phyloP scores from a whole-genome alignment of 2,113 vertebrate genomes.

The Thryonomys swinderianus region DNA sequence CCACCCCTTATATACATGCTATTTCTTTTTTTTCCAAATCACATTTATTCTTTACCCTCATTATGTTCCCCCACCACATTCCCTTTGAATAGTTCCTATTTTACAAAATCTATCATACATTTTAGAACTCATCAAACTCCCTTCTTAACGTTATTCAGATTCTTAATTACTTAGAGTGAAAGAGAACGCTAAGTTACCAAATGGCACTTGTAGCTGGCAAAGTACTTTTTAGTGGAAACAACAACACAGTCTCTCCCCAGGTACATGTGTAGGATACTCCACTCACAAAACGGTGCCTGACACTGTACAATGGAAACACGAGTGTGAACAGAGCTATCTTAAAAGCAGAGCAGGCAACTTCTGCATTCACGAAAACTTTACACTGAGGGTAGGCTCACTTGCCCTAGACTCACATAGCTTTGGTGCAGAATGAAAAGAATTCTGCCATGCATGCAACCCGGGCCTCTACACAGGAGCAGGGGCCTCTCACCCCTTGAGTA shows the following conservation, averaged over 20 bases:
- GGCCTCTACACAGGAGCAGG: accelerated
- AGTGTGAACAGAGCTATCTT: neutral
- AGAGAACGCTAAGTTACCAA: neutral
- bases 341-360: neutral
- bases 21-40: too few relatives aligned
- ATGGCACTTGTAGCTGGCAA: neutral
- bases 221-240: neutral
- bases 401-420: neutral
- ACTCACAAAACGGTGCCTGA: neutral
- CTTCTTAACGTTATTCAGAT: neutral
- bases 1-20: too few relatives aligned
- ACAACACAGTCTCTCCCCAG: neutral
- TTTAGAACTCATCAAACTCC: neutral
- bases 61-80: too few relatives aligned
- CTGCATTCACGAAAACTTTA: neutral
- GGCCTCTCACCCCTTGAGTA: neutral
- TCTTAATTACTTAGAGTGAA: neutral
- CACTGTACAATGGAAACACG: neutral
- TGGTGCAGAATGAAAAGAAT: neutral
- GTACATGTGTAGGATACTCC: accelerated
- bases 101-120: too few relatives aligned
- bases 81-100: too few relatives aligned
- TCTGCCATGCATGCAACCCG: too few relatives aligned
- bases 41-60: too few relatives aligned
- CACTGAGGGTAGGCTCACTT: neutral